These are phyloP conservation scores for Augochlorella aurata DNA, from an alignment of 2,888 invertebrate genomes.

Conservation along the genomic window DNA sequence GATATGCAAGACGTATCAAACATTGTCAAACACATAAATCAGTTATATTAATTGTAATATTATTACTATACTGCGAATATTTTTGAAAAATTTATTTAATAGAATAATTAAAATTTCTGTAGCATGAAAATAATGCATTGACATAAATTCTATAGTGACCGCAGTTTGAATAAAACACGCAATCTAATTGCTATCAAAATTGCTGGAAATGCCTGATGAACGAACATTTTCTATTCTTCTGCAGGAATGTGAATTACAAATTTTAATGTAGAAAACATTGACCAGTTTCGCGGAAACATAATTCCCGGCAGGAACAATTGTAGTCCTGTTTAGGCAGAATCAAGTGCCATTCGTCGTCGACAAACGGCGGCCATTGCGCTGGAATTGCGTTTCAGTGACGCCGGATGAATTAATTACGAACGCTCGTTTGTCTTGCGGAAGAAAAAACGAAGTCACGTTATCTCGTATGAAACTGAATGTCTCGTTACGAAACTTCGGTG, in stretches of 20 bases:
- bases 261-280: not conserved
- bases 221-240: no score
- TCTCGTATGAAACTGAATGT: slow-evolving; percentile 26
- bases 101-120: no score
- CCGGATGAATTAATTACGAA: slow-evolving; percentile 54
- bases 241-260: not conserved
- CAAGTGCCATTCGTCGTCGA: slow-evolving; percentile 14
- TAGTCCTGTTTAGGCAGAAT: not conserved
- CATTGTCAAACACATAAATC: no score
- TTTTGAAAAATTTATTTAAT: no score
- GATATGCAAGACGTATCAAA: no score
- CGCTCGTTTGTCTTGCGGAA: not conserved
- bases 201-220: no score
- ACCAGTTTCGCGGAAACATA: not conserved
- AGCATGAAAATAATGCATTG: no score
- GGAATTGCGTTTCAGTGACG: slow-evolving; percentile 21
- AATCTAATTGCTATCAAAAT: no score
- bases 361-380: not conserved
- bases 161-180: no score
- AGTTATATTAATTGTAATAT: no score
- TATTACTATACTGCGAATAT: no score
- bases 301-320: slow-evolving; percentile 3
- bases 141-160: no score
- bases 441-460: slow-evolving; percentile 14
- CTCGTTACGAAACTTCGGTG: slow-evolving; percentile 18